Base-by-base conservation (phyloP, 2,888 invertebrate species). In the Timema cristinae region DNA sequence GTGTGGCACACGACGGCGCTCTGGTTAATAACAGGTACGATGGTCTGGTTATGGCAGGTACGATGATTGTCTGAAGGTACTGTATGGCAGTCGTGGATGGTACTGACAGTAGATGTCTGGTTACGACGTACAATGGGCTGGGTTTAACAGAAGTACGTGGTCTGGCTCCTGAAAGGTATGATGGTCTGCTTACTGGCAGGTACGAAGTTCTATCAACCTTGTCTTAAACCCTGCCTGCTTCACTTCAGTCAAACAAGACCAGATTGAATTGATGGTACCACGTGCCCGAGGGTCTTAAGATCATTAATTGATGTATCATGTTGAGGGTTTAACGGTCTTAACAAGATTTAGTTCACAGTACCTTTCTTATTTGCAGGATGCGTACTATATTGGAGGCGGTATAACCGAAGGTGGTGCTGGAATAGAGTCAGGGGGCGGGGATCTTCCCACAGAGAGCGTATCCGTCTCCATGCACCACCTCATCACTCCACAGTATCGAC, bases 11-110 rank as follows among this genome's bases (percentile, higher is more conserved):
- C 32, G 32, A 32, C 32, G 32, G 80, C 86, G 7, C 83, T 89
- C 67, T 89, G 89, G 82, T 83, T 87, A 73, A 82, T 84, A 73
- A 87, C 88, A 78, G 89, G 89, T 88, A 81, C 77, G 78, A 32
- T 15, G 15, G 7, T 59, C 59, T 59, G 59, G n/a, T 10, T 7
- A 10, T 32, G 32, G 4, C 32, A 32, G 32, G 32, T 32, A 32
- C 32, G 4, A 32, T 32, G 32, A n/a, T n/a, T n/a, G n/a, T n/a
- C n/a, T n/a, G n/a, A n/a, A n/a, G n/a, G n/a, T n/a, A n/a, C n/a
- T n/a, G n/a, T n/a, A n/a, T n/a, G n/a, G n/a, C n/a, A n/a, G n/a
- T n/a, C n/a, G n/a, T n/a, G n/a, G n/a, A n/a, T n/a, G n/a, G n/a
- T n/a, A n/a, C n/a, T n/a, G n/a, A n/a, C n/a, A n/a, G n/a, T n/a